Evolutionary conservation across 2,113 vertebrate species (phyloP).

Genomic region (Phrynosoma platyrhinos): DNA sequence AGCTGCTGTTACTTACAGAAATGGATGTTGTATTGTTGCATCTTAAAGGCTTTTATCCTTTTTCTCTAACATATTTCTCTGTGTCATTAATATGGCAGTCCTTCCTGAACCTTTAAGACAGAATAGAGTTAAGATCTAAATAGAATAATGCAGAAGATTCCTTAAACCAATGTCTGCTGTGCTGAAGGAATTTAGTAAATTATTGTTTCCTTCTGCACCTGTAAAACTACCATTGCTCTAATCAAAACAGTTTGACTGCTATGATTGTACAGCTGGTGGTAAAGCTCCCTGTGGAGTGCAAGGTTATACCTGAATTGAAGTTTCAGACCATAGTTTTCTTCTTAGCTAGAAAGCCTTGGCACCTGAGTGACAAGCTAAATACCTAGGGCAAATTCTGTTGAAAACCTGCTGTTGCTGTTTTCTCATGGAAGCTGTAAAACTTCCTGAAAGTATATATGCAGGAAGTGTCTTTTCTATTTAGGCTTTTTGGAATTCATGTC

Average conservation of each 20-base stretch:
- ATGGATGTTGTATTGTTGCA: background rate
- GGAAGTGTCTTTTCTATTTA: background rate
- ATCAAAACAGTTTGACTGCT: slow-evolving; percentile 25
- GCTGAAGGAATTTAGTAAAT: slow-evolving; percentile 34
- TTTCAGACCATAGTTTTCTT: slow-evolving; percentile 1
- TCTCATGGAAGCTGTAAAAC: background rate
- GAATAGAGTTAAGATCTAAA: background rate
- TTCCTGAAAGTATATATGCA: background rate
- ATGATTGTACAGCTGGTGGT: slow-evolving; percentile 19
- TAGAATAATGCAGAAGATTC: background rate
- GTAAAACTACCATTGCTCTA: background rate
- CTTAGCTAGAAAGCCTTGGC: background rate
- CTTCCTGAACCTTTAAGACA: background rate
- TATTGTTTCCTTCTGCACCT: slow-evolving; percentile 9
- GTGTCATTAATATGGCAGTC: background rate
- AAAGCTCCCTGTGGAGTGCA: background rate
- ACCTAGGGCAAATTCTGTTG: background rate
- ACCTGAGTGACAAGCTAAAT: background rate
- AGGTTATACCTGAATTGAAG: slow-evolving; percentile 8
- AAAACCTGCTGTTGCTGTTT: background rate
- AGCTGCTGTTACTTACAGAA: background rate
- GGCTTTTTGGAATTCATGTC: background rate
- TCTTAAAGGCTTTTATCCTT: background rate
- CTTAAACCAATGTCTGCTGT: background rate
- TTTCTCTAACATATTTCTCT: background rate